Conservation (phyloP, 2,797 vertebrate genomes). For the Neoniphon sammara region DNA sequence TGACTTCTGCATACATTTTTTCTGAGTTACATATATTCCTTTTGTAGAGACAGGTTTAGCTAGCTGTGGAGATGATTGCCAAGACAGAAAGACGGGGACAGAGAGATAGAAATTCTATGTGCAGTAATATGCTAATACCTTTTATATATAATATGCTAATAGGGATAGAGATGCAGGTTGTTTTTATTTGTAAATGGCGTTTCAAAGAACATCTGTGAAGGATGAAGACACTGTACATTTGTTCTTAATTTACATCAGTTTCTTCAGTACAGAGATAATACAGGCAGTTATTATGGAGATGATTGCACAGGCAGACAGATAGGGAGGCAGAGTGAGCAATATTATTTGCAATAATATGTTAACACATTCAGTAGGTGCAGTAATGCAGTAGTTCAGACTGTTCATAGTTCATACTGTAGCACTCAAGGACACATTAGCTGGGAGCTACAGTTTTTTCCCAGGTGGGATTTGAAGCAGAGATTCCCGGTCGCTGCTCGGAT, state of each 20-base stretch:
- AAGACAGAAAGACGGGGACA: neutral
- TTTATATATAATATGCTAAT: conserved; percentile 3
- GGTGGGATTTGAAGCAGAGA: conserved; percentile 30
- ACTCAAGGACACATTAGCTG: conserved; percentile 17
- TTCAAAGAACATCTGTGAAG: conserved; percentile 7
- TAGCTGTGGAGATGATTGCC: conserved; percentile 39
- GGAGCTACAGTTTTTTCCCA: neutral
- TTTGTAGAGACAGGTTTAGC: conserved; percentile 11
- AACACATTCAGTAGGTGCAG: conserved; percentile 13
- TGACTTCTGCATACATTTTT: conserved; percentile 42
- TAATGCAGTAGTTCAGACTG: conserved; percentile 36
- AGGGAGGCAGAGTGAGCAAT: neutral
- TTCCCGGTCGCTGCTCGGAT: neutral
- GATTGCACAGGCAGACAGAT: neutral
- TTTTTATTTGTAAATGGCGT: neutral
- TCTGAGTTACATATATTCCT: conserved; percentile 57
- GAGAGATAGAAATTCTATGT: conserved; percentile 16
- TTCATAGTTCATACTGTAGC: neutral
- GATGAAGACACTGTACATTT: neutral
- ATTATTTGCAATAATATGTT: conserved; percentile 20
- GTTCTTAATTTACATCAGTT: neutral
- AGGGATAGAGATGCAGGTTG: conserved; percentile 14
- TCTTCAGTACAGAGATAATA: conserved; percentile 7
- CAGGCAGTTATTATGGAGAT: neutral
- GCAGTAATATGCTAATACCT: conserved; percentile 14